Evolutionary conservation across 2,797 vertebrate genomes (phyloP).

Genomic region (Anguilla pacifica): DNA sequence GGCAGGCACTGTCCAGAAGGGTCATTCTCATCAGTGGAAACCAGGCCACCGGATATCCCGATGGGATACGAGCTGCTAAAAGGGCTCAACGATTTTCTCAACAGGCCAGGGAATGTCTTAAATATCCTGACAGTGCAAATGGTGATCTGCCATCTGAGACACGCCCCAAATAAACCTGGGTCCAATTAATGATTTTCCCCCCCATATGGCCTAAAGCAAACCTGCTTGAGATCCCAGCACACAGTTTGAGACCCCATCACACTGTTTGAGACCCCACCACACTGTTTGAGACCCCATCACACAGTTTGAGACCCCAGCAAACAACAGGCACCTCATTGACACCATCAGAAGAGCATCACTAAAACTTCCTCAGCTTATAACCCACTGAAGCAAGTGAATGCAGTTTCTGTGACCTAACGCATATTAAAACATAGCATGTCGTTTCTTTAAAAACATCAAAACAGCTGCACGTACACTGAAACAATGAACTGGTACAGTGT

Average conservation of each 20-base stretch:
- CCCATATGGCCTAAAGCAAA: neutral
- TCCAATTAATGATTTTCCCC: neutral
- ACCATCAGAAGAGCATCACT: too few relatives aligned
- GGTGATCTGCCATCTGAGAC: neutral
- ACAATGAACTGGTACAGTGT: neutral
- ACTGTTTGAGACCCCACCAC: too few relatives aligned
- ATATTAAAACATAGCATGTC: too few relatives aligned
- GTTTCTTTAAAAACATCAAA: neutral
- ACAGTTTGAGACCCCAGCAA: too few relatives aligned
- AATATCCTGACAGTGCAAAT: neutral
- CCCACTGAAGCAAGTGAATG: too few relatives aligned
- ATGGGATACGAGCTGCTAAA: neutral
- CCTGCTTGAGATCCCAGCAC: too few relatives aligned
- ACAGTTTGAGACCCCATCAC: too few relatives aligned
- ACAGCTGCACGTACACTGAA: neutral
- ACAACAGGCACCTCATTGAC: too few relatives aligned
- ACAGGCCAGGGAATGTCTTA: neutral
- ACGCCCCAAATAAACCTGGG: neutral
- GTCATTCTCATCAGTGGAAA: conserved; percentile 11
- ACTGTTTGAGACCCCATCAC: too few relatives aligned
- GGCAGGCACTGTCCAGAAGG: neutral
- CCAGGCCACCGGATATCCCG: conserved; percentile 13
- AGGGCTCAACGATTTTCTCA: neutral
- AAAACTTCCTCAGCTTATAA: too few relatives aligned
- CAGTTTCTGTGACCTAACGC: too few relatives aligned